phyloP scores from a whole-genome alignment of 2,797 vertebrate genomes.

The Girardinus metallicus region DNA sequence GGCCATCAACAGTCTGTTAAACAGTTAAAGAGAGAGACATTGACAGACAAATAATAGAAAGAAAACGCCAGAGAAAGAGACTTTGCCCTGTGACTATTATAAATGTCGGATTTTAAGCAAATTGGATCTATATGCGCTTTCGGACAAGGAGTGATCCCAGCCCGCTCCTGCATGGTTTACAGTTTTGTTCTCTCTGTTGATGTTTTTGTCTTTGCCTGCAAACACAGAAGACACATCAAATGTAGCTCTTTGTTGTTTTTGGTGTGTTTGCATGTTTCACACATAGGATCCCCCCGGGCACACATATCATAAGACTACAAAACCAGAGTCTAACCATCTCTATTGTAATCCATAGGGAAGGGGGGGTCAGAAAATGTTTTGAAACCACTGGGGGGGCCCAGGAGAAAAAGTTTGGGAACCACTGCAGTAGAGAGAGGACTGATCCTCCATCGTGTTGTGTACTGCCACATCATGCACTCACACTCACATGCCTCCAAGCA shows the following conservation, averaged over 20 bases:
- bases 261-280: neutral
- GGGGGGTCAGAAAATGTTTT: too few species aligned
- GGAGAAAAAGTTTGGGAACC: too few species aligned
- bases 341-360: too few species aligned
- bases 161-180: neutral
- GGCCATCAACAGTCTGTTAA: neutral
- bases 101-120: neutral
- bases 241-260: neutral
- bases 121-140: neutral
- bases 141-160: neutral
- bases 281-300: neutral
- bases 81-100: neutral
- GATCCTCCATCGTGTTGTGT: constrained; percentile 35
- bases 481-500: constrained; percentile 17
- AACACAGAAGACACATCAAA: neutral
- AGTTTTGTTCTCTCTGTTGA: neutral
- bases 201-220: neutral
- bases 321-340: too few species aligned
- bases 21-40: neutral
- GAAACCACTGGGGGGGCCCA: too few species aligned
- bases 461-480: constrained; percentile 29
- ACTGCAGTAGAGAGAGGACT: constrained; percentile 40
- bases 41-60: neutral
- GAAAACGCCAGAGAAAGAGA: neutral
- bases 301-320: too few species aligned